These are phyloP conservation scores for Crotalus tigris DNA, from an alignment of 2,113 vertebrate genomes.

Conservation along the genomic window DNA sequence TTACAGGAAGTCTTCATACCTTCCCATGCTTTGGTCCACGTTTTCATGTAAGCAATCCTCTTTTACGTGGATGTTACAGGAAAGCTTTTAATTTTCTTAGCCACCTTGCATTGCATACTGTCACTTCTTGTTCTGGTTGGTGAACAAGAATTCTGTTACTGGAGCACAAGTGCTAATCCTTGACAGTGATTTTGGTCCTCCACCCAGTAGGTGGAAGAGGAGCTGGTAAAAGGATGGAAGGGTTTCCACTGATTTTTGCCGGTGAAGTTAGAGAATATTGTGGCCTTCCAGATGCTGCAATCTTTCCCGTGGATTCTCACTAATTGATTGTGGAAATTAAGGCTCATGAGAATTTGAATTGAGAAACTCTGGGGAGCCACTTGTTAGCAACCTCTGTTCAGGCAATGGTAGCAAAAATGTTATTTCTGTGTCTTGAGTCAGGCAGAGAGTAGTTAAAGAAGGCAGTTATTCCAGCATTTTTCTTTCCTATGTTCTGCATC, in stretches of 20 bases:
- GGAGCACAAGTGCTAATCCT: constrained; percentile 46
- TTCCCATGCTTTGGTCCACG: constrained; percentile 38
- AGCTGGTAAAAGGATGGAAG: constrained; percentile 50
- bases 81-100: constrained; percentile 34
- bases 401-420: constrained; percentile 34
- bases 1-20: constrained; percentile 45
- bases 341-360: not conserved
- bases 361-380: not conserved
- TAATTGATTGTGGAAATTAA: not conserved
- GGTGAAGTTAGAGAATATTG: not conserved
- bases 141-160: constrained; percentile 9
- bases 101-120: constrained; percentile 34
- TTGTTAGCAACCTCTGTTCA: not conserved
- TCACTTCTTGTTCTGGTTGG: constrained; percentile 24
- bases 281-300: not conserved
- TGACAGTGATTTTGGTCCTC: constrained; percentile 53
- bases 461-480: constrained; percentile 23
- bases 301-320: not conserved
- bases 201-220: constrained; percentile 27
- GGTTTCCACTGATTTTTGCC: constrained; percentile 49
- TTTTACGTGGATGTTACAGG: not conserved
- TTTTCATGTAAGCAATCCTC: constrained; percentile 24
- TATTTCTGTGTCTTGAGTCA: constrained; percentile 43
- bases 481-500: not conserved
- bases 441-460: constrained; percentile 34